phyloP scores from a whole-genome alignment of 1,140 invertebrate genomes.

The Hylaeus volcanicus region DNA sequence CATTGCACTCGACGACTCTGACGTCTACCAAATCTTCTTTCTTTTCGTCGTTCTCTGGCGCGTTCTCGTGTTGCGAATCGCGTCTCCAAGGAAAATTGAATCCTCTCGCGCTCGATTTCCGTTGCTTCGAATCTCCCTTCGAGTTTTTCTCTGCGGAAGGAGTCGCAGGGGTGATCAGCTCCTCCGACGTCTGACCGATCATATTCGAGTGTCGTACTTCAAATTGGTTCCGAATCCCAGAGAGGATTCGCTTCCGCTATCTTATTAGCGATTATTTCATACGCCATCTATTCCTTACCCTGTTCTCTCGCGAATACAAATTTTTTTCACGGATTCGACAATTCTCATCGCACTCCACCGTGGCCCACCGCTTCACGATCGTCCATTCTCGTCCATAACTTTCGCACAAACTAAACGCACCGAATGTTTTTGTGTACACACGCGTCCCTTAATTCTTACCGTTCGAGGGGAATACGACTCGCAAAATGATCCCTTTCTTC shows the following conservation, averaged over 20 bases:
- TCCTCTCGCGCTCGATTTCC: conserved; percentile 1
- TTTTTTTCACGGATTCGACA: conserved; percentile 8
- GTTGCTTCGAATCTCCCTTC: neutral
- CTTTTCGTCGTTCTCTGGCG: conserved; percentile 14
- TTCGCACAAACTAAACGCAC: neutral
- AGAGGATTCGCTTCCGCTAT: conserved; percentile 25
- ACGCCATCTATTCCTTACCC: conserved; percentile 51
- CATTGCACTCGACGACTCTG: conserved; percentile 24
- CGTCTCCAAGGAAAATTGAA: conserved; percentile 39
- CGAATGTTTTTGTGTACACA: conserved; percentile 17
- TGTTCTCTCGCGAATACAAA: neutral
- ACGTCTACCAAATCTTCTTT: conserved; percentile 24
- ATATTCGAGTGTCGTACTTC: conserved; percentile 37
- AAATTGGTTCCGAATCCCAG: conserved; percentile 16
- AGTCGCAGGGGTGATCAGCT: conserved; percentile 6
- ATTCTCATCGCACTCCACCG: neutral
- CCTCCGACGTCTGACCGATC: conserved; percentile 49
- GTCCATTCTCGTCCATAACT: neutral
- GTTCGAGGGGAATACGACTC: no score
- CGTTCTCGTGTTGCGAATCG: conserved; percentile 19
- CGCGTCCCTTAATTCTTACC: no score
- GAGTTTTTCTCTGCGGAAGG: conserved; percentile 2
- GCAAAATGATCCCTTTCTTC: no score
- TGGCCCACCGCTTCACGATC: neutral
- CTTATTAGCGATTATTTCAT: conserved; percentile 33